These are phyloP conservation scores for Lepidurus arcticus DNA, from an alignment of 1,140 invertebrate species.

Conservation along the genomic window DNA sequence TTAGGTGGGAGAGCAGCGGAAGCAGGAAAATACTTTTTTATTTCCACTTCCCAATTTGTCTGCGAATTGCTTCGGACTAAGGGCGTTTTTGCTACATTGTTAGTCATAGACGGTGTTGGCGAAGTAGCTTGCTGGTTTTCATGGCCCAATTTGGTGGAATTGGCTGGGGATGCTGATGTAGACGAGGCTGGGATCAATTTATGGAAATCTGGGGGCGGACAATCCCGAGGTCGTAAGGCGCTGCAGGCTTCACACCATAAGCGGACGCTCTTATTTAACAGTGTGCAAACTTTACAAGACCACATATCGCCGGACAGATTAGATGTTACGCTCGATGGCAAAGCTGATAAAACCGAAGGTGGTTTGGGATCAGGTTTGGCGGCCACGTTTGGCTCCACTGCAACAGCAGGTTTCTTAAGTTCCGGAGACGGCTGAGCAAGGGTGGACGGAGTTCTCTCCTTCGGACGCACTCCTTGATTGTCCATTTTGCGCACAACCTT, in stretches of 20 bases:
- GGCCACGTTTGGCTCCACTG: neutral
- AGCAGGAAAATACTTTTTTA: slow-evolving; percentile 35
- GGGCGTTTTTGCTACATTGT: slow-evolving; percentile 33
- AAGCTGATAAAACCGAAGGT: neutral
- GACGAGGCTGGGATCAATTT: neutral
- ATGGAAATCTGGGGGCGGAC: slow-evolving; percentile 17
- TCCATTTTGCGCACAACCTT: neutral
- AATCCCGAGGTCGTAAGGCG: slow-evolving; percentile 27
- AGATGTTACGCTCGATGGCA: neutral
- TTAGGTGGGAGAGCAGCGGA: slow-evolving; percentile 10
- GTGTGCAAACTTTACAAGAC: slow-evolving; percentile 30
- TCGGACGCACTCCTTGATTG: neutral
- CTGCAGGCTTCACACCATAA: slow-evolving; percentile 33
- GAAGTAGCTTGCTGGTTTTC: slow-evolving; percentile 24
- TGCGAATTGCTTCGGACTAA: slow-evolving; percentile 5
- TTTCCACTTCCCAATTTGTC: slow-evolving; percentile 31
- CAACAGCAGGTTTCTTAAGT: neutral
- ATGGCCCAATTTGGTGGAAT: slow-evolving; percentile 1
- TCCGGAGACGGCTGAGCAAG: neutral
- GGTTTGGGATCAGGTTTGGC: neutral
- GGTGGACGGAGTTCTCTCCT: neutral
- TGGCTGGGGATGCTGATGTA: slow-evolving; percentile 26
- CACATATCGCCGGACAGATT: slow-evolving; percentile 9
- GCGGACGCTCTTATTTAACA: slow-evolving; percentile 30
- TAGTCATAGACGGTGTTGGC: neutral